phyloP scores from a whole-genome alignment of 2,888 invertebrate species.

The Phanerotoma sp. region DNA sequence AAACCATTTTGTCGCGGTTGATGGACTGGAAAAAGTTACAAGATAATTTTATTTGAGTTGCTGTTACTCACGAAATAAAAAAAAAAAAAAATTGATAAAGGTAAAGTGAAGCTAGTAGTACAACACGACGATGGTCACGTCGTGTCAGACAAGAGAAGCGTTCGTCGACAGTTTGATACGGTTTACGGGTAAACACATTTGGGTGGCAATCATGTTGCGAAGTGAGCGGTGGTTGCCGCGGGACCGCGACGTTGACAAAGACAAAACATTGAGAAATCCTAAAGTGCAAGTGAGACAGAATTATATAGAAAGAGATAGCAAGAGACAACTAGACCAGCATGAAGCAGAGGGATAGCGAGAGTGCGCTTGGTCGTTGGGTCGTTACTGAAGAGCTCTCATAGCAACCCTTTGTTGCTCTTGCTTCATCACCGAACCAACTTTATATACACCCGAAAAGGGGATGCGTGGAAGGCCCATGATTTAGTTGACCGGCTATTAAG shows the following conservation, averaged over 20 bases:
- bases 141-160: slow-evolving; percentile 20
- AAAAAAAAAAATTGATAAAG: background rate
- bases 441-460: background rate
- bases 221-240: slow-evolving; percentile 39
- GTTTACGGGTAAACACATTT: slow-evolving; percentile 57
- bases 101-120: background rate
- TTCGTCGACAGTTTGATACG: slow-evolving; percentile 54
- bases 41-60: too few species aligned
- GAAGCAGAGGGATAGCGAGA: slow-evolving; percentile 25
- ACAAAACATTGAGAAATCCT: slow-evolving; percentile 6
- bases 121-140: slow-evolving; percentile 13
- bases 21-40: too few species aligned
- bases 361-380: slow-evolving; percentile 31
- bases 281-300: slow-evolving; percentile 1
- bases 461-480: slow-evolving; percentile 23
- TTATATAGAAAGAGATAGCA: slow-evolving; percentile 17
- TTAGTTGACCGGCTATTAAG: slow-evolving; percentile 28
- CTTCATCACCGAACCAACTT: slow-evolving; percentile 31
- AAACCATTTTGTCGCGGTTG: too few species aligned
- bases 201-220: slow-evolving; percentile 55
- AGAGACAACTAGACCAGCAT: slow-evolving; percentile 8
- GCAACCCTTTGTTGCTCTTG: slow-evolving; percentile 55
- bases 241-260: slow-evolving; percentile 26
- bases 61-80: background rate
- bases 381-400: slow-evolving; percentile 50